These are phyloP conservation scores for Taxidea taxus DNA, from an alignment of 2,113 vertebrate genomes.

Conservation along the genomic window DNA sequence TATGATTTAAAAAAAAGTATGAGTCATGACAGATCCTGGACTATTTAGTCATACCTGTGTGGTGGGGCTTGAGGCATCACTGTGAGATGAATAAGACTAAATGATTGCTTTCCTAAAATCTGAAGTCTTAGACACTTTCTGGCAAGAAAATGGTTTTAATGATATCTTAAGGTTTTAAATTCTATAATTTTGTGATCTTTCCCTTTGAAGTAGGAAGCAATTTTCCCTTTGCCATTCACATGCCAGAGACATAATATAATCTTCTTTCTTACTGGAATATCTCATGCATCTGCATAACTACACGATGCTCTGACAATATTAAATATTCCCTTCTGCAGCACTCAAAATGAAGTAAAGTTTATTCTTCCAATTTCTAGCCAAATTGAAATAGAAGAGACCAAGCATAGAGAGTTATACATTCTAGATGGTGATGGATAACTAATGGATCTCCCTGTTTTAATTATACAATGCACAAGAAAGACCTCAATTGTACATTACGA, in stretches of 20 bases:
- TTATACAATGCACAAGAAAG: neutral
- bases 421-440: neutral
- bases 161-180: neutral
- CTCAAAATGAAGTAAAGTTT: neutral
- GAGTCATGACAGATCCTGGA: neutral
- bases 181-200: neutral
- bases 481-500: neutral
- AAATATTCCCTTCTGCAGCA: constrained; percentile 13
- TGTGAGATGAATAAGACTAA: neutral
- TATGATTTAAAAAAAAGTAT: neutral
- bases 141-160: neutral
- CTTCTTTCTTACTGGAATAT: constrained; percentile 21
- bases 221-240: constrained; percentile 56
- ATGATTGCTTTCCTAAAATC: neutral
- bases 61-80: neutral
- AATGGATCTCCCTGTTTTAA: neutral
- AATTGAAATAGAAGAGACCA: neutral
- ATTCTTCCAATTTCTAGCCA: constrained; percentile 19
- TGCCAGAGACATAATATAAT: neutral
- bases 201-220: neutral
- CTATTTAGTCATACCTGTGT: neutral
- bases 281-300: neutral
- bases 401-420: neutral
- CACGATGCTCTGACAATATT: neutral
- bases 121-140: constrained; percentile 5